phyloP scores from a whole-genome alignment of 2,797 vertebrate species.

The Gymnopithys bicolor region DNA sequence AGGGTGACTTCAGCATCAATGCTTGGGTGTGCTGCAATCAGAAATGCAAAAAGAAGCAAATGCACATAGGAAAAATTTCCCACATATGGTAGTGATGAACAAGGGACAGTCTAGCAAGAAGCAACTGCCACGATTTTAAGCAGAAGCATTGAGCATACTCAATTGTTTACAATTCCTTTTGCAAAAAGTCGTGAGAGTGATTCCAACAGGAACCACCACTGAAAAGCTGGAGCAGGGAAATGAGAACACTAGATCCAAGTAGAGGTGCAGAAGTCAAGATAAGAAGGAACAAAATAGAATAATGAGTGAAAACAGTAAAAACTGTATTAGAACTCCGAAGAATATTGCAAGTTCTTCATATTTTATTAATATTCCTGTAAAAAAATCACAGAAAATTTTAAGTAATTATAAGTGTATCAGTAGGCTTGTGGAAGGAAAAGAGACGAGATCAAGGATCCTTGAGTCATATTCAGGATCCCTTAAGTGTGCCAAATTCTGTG shows the following conservation, averaged over 20 bases:
- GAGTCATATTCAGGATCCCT: not conserved
- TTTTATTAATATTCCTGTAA: not conserved
- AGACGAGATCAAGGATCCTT: not conserved
- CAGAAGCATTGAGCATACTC: not conserved
- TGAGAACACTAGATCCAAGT: not conserved
- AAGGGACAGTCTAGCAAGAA: not conserved
- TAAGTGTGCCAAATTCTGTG: not conserved
- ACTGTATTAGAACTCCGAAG: not conserved
- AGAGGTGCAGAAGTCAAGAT: not conserved
- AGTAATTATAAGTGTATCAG: not conserved
- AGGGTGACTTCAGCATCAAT: not conserved
- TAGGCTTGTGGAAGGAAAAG: not conserved
- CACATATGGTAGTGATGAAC: not conserved
- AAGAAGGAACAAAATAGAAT: not conserved
- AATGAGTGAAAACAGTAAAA: not conserved
- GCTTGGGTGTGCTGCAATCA: not conserved
- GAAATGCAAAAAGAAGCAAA: not conserved
- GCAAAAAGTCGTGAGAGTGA: not conserved
- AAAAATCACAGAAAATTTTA: not conserved
- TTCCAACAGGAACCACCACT: not conserved
- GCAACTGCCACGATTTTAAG: not conserved
- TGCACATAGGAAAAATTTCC: not conserved
- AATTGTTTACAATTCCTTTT: not conserved
- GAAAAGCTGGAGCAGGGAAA: not conserved
- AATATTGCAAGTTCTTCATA: not conserved